Evolutionary conservation across 2,888 invertebrate species (phyloP), one percentile per base, ranked within the genome.

Genomic region (Alentia gelatinosa): DNA sequence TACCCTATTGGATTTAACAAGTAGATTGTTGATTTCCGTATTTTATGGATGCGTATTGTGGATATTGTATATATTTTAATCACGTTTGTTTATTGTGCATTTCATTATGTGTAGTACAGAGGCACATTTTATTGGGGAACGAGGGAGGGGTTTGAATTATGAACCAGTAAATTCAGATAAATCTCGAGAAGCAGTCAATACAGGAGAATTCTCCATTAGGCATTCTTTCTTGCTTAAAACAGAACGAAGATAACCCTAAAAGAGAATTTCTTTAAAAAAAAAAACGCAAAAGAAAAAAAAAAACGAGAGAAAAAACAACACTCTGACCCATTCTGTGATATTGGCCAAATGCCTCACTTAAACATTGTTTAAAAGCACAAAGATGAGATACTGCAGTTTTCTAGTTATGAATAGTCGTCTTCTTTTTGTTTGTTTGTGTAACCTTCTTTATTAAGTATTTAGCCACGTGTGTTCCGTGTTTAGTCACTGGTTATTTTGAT

Each of bases 331-430:
- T 35, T 86, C 86, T 86, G 86, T 86, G 86, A 86, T 86, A 86
- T 86, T 33, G 79, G 79, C 79, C 86, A 47, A n/a, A 50, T 86
- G 42, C 50, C 47, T 86, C 86, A 47, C 86, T 42, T 86, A 47
- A 86, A 86, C 23, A 86, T 47, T 40, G 47, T 30, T 86, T 47
- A 47, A 86, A 86, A 86, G 86, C 86, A 86, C 86, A 86, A 86
- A 86, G 86, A 86, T 86, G 42, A 86, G 9, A 86, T 86, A 86
- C 42, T 86, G 86, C 86, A 86, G 86, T 26, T 86, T 37, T 39
- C 47, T 1, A 1, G 47, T 75, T 75, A 12, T 1, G 7, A 75
- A 79, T n/a, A 37, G 4, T n/a, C n/a, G 26, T n/a, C 19, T 35
- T 79, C 39, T 37, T 79, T 35, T 39, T 33, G 35, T 37, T 79